phyloP scores from a whole-genome alignment of 2,888 invertebrate genomes.

The Megamerina dolium region DNA sequence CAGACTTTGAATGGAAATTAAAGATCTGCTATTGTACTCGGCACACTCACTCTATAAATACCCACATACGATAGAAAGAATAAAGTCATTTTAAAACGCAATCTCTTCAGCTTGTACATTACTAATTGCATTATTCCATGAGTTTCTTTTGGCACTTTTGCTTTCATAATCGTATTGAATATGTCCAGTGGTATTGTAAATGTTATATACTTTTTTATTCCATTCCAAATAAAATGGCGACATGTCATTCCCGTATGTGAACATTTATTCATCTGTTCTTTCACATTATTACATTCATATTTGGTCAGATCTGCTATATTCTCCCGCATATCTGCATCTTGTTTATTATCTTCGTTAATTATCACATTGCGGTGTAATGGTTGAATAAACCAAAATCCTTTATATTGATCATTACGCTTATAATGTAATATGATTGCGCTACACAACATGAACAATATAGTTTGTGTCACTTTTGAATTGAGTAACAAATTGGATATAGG shows the following conservation, averaged over 20 bases:
- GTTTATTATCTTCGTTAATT: no score
- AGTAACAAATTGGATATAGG: constrained; percentile 20
- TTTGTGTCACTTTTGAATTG: constrained; percentile 25
- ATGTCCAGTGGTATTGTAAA: constrained; percentile 32
- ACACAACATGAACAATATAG: constrained; percentile 35
- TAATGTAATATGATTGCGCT: constrained; percentile 32
- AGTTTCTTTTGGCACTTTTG: constrained; percentile 2
- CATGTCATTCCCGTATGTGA: constrained; percentile 17
- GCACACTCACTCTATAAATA: constrained; percentile 40
- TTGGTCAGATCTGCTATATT: no score
- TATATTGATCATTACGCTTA: constrained; percentile 21
- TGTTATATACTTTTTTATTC: constrained; percentile 26
- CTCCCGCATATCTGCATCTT: no score
- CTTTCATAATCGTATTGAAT: constrained; percentile 21
- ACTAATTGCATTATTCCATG: background rate
- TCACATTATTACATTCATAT: no score
- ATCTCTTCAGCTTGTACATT: constrained; percentile 8
- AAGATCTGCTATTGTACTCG: no score
- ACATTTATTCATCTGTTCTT: no score
- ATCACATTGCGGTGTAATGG: no score
- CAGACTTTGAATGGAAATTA: no score
- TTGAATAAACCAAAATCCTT: constrained; percentile 35
- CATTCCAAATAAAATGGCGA: constrained; percentile 23
- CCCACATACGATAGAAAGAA: constrained; percentile 34
- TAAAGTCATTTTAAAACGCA: constrained; percentile 21